Conservation (phyloP, 2,797 vertebrate species). For the Florisuga fusca region DNA sequence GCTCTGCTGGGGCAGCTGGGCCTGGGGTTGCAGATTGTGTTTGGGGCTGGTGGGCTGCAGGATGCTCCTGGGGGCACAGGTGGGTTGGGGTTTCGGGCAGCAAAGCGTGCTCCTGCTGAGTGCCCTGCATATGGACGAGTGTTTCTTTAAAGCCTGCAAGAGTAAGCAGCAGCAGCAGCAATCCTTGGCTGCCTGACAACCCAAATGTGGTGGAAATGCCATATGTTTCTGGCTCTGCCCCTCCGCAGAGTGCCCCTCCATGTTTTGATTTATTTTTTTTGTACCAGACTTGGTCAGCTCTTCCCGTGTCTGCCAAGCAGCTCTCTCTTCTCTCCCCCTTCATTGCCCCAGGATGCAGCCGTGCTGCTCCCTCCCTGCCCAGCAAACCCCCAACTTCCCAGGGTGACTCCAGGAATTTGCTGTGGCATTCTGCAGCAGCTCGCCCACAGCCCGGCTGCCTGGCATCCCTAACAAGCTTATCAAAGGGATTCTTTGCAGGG, state of each 20-base stretch:
- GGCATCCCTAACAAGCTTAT: constrained; percentile 77
- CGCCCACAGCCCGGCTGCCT: constrained; percentile 57
- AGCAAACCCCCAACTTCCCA: constrained; percentile 40
- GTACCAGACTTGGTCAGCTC: neutral
- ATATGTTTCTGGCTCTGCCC: neutral
- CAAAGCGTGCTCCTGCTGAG: neutral
- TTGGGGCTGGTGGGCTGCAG: neutral
- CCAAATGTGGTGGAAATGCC: neutral
- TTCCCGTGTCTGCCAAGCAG: neutral
- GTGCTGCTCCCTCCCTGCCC: neutral
- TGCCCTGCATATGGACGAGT: neutral
- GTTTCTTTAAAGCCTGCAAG: neutral
- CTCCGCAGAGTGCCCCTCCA: fast-evolving
- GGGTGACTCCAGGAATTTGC: constrained; percentile 72
- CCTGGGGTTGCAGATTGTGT: too few relatives aligned
- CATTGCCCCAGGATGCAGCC: too few relatives aligned
- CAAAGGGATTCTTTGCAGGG: constrained; percentile 71
- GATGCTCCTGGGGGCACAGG: fast-evolving
- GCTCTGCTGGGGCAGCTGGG: too few relatives aligned
- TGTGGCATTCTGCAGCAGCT: constrained; percentile 35
- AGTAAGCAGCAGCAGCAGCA: neutral
- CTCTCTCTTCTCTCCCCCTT: neutral
- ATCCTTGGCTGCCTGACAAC: neutral
- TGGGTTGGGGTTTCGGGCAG: fast-evolving
- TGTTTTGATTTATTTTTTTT: neutral